These are phyloP conservation scores for Rhea pennata DNA, from an alignment of 2,113 vertebrate species.

Conservation along the genomic window DNA sequence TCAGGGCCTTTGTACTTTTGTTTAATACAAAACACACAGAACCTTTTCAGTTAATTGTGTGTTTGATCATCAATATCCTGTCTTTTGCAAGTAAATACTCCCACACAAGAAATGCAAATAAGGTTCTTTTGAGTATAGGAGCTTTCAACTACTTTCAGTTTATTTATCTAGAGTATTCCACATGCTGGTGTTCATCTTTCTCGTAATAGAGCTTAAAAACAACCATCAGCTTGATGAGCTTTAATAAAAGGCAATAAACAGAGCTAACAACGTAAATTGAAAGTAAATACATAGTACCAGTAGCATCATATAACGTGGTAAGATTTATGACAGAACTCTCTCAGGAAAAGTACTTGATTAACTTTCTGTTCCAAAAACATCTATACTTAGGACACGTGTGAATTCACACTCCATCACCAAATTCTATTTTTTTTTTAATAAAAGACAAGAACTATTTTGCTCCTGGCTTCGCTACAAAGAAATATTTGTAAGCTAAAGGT, in stretches of 20 bases:
- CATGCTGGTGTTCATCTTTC: not conserved
- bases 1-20: not conserved
- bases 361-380: not conserved
- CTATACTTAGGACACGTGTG: not conserved
- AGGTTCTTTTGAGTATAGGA: slow-evolving; percentile 9
- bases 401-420: not conserved
- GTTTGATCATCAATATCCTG: slow-evolving; percentile 53
- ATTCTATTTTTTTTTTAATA: not conserved
- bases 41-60: not conserved
- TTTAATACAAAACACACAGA: slow-evolving; percentile 15
- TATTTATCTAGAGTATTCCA: slow-evolving; percentile 32
- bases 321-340: not conserved
- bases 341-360: not conserved
- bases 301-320: not conserved
- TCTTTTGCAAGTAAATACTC: slow-evolving; percentile 51
- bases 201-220: slow-evolving; percentile 20
- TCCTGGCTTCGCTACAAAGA: not conserved
- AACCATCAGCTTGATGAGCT: not conserved
- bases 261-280: not conserved
- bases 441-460: not conserved
- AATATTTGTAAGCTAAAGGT: not conserved
- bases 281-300: slow-evolving; percentile 16
- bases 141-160: slow-evolving; percentile 30
- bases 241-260: slow-evolving; percentile 26
- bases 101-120: slow-evolving; percentile 26